Percentiles rank a stretch among this genome's conserved stretches.
Evolutionary conservation across 2,113 vertebrate genomes (phyloP).

Genomic region (Atrichornis clamosus): DNA sequence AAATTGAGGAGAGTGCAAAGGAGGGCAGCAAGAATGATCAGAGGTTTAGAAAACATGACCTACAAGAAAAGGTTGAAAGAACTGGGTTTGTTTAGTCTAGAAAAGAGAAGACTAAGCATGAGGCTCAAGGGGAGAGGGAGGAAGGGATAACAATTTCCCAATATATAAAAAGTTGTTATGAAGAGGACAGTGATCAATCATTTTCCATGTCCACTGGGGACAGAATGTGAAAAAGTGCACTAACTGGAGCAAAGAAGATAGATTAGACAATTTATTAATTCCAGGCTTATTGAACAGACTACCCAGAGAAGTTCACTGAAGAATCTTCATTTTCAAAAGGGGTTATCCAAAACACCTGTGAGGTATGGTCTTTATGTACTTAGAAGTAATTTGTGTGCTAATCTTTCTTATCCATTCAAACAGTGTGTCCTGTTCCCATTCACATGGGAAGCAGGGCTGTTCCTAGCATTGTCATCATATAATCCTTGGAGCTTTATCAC

Average conservation of each 20-base stretch:
- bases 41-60: conserved; percentile 65
- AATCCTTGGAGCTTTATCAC: not conserved
- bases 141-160: conserved; percentile 45
- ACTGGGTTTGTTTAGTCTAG: conserved; percentile 62
- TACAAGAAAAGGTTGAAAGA: conserved; percentile 60
- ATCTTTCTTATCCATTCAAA: not conserved
- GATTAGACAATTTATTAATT: not conserved
- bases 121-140: not conserved
- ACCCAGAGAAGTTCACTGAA: not conserved
- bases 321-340: not conserved
- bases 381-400: not conserved
- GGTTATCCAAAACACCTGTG: not conserved
- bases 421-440: not conserved
- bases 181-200: conserved; percentile 42
- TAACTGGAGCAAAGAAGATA: not conserved
- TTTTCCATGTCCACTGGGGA: not conserved
- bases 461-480: not conserved
- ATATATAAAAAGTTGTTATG: conserved; percentile 31
- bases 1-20: conserved; percentile 55
- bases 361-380: not conserved
- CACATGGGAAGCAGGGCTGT: not conserved
- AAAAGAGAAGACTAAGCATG: conserved; percentile 60
- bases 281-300: not conserved
- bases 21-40: conserved; percentile 51
- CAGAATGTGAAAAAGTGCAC: not conserved